These are phyloP conservation scores for Papilio dardanus DNA, from an alignment of 1,140 invertebrate genomes.

Conservation along the genomic window DNA sequence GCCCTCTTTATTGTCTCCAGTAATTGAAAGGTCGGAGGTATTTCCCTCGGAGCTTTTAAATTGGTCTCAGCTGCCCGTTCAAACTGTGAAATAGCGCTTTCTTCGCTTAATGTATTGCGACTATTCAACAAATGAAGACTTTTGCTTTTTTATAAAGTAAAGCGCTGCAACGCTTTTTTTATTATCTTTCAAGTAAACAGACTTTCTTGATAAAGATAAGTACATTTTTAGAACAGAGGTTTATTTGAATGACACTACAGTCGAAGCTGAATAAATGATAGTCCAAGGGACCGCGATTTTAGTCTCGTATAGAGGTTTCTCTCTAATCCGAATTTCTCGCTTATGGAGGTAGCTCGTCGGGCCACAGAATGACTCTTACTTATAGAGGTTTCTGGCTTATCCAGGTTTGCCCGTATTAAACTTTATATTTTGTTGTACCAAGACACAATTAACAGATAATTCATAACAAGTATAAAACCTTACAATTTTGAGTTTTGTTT, in stretches of 20 bases:
- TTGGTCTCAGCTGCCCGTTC: slow-evolving; percentile 63
- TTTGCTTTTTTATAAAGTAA: slow-evolving; percentile 31
- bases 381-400: no score
- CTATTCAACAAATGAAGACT: slow-evolving; percentile 46
- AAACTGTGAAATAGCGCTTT: slow-evolving; percentile 61
- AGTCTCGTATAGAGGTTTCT: no score
- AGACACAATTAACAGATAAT: slow-evolving; percentile 8
- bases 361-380: no score
- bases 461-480: not conserved
- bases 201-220: not conserved
- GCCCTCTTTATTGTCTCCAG: slow-evolving; percentile 71
- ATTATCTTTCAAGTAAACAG: not conserved
- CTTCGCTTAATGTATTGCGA: slow-evolving; percentile 45
- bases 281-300: no score
- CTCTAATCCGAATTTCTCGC: no score
- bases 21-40: slow-evolving; percentile 74
- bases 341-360: no score
- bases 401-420: no score
- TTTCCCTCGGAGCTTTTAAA: slow-evolving; percentile 66
- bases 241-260: not conserved
- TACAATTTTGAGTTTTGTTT: not conserved
- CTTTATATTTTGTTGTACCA: not conserved
- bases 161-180: slow-evolving; percentile 11
- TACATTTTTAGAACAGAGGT: not conserved
- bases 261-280: no score